Evolutionary conservation across 2,888 invertebrate genomes (phyloP), one percentile per base, ranked within the genome.

Genomic region (Eueremaeus valkanovi): DNA sequence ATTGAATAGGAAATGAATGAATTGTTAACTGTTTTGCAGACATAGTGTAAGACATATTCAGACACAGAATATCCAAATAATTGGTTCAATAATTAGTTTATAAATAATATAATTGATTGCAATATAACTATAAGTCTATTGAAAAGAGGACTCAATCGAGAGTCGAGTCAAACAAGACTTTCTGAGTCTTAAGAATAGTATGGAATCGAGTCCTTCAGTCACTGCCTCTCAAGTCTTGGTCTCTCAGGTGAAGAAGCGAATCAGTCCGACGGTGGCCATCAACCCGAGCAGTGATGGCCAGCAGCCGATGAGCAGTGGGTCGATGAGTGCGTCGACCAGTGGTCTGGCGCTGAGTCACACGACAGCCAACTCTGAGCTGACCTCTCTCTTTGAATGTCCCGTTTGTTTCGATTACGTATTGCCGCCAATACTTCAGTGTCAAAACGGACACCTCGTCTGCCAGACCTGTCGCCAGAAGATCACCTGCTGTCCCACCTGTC

Each of bases 351-450:
- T 33, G 29, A 33, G 33, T 31, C 33, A 33, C 9, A 33, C 68
- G 24, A 40, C 61, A 3, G 49, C 55, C 8, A 75, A 75, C 31
- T n/a, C 31, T 21, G 94, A 95, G 85, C 86, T 95, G 82, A 93
- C 94, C 79, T 92, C 93, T 78, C 86, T 95, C 73, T 95, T 95
- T 84, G 95, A 95, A 84, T 95, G 95, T 84, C 95, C 95, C 49
- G 99, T 99, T 79, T 99, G 99, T 85, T 97, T 99, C 85, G 99
- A 99, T 86, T 98, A 97, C 87, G 98, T 98, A 79, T 87, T 99
- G 83, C 99, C 99, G 79, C 99, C 99, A 51, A 99, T 99, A 81
- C 88, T 97, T 84, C 98, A 98, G 85, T 99, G 99, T 85, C 95
- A 95, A 84, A 95, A 95, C 84, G 99, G 99, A 78, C 99, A 99